Base-by-base conservation (phyloP, 2,113 vertebrate genomes). In the Amia ocellicauda region DNA sequence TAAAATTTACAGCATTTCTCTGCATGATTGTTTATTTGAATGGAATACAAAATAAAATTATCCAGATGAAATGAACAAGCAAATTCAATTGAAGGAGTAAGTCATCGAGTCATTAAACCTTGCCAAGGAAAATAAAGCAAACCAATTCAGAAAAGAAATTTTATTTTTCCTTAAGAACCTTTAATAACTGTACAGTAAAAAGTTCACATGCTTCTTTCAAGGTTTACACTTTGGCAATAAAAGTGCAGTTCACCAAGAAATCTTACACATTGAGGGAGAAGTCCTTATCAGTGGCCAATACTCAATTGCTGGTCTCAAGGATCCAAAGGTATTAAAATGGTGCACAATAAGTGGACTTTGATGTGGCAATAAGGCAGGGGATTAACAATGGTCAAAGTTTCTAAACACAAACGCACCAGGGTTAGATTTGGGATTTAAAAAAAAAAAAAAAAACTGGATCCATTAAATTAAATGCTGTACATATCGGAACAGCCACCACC, bases 81-180 rank as follows among this genome's bases (percentile, higher is more conserved):
- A 64, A 47, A 50, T 16, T 29, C 16, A 4, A n/a, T n/a, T 60
- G 7, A n/a, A 54, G 27, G 1, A 24, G 52, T 9, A 26, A 5
- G 14, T 51, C n/a, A n/a, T n/a, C n/a, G n/a, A n/a, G n/a, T n/a
- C n/a, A n/a, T n/a, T n/a, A n/a, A n/a, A n/a, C n/a, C n/a, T n/a
- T n/a, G n/a, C n/a, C n/a, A n/a, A n/a, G n/a, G n/a, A n/a, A n/a
- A n/a, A n/a, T n/a, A n/a, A n/a, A n/a, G n/a, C n/a, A n/a, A n/a
- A 24, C 10, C 19, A 16, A 17, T 43, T 23, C 49, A 24, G 31
- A 55, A 54, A 50, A 22, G 63, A 17, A 3, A 3, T 11, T 11
- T 16, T 43, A 36, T 31, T 68, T 71, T 65, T 68, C 31, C n/a
- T 63, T 61, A 61, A 24, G 45, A 49, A 26, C 26, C 23, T 59